phyloP scores from a whole-genome alignment of 1,140 invertebrate species.

The Drosophila navojoa region DNA sequence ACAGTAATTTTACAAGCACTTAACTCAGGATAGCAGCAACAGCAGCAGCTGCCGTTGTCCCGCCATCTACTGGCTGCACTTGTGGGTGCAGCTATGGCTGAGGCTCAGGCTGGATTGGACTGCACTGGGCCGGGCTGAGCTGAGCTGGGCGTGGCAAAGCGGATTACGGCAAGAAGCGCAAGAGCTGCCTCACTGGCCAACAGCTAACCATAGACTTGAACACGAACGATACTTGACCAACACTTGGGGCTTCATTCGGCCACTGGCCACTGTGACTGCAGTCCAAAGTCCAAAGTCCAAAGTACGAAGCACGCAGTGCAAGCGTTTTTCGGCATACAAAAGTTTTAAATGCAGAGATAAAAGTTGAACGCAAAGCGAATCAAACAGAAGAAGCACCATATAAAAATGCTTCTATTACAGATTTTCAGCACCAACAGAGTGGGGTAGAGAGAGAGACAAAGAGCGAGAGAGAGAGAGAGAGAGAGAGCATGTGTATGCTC shows the following conservation, averaged over 20 bases:
- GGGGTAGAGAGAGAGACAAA: conserved; percentile 1
- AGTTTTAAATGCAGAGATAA: conserved; percentile 25
- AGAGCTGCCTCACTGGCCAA: background rate
- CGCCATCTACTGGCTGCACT: background rate
- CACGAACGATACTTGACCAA: conserved; percentile 50
- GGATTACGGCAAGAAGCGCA: conserved; percentile 56
- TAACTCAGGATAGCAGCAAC: conserved; percentile 43
- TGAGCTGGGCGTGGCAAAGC: conserved; percentile 56
- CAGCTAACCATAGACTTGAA: conserved; percentile 38
- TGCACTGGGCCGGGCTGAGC: background rate
- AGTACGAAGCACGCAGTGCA: conserved; percentile 47
- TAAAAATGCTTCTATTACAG: conserved; percentile 50
- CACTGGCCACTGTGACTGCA: conserved; percentile 8
- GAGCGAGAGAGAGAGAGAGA: background rate
- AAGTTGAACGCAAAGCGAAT: conserved; percentile 31
- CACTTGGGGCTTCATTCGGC: conserved; percentile 42
- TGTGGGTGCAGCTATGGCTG: background rate
- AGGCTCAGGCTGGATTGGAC: too few species aligned
- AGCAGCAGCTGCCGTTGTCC: conserved; percentile 32
- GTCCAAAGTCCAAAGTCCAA: conserved; percentile 1
- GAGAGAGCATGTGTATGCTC: conserved; percentile 12
- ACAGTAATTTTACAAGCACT: conserved; percentile 78
- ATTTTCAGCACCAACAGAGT: conserved; percentile 34
- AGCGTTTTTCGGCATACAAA: conserved; percentile 45
- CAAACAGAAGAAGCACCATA: conserved; percentile 38